Evolutionary conservation across 23 tunicate genomes (phyloP).

Genomic region (Ascidia mentula): DNA sequence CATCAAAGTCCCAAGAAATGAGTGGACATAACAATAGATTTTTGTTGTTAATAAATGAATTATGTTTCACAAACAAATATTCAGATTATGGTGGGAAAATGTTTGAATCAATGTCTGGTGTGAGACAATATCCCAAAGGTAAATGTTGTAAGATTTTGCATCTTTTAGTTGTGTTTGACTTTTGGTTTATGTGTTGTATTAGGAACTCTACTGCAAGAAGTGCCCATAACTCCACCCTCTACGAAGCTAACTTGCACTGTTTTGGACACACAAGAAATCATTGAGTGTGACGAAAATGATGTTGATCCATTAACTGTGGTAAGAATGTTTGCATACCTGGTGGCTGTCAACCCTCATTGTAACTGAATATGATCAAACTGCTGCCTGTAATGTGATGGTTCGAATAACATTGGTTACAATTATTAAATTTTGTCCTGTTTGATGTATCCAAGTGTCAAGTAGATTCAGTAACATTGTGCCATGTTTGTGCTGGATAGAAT

Average conservation of each 20-base stretch:
- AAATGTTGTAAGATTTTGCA: conserved; percentile 3
- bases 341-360: no score
- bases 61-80: conserved; percentile 14
- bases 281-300: conserved; percentile 40
- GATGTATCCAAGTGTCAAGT: no score
- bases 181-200: neutral
- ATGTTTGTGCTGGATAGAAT: no score
- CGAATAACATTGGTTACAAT: no score
- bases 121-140: conserved; percentile 47
- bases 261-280: conserved; percentile 32
- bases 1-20: no score
- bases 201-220: conserved; percentile 41
- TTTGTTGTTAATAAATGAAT: conserved; percentile 19
- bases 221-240: conserved; percentile 1
- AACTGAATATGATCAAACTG: no score
- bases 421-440: no score
- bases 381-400: no score
- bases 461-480: no score
- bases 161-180: no score
- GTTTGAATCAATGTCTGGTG: conserved; percentile 33
- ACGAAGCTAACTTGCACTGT: conserved; percentile 18
- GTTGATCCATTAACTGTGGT: conserved; percentile 55
- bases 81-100: conserved; percentile 10
- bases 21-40: conserved; percentile 5
- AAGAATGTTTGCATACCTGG: neutral